Evolutionary conservation across 2,888 invertebrate genomes (phyloP).

Genomic region (Hemithea aestivaria): DNA sequence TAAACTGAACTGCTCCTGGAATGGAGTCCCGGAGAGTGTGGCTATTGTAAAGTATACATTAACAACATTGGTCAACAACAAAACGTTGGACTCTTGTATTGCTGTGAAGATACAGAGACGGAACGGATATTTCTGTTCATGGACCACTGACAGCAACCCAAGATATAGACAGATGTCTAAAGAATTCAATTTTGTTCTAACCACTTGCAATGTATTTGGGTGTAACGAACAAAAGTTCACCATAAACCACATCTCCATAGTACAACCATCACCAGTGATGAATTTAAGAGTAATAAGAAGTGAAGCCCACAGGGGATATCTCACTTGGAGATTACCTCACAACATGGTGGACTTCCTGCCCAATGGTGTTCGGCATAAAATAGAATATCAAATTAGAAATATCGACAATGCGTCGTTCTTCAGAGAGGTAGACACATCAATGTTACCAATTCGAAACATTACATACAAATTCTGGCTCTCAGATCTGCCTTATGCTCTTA

Average conservation of each 20-base stretch:
- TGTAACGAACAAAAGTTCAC: slow-evolving; percentile 65
- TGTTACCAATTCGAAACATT: slow-evolving; percentile 51
- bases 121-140: slow-evolving; percentile 43
- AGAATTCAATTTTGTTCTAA: slow-evolving; percentile 78
- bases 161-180: slow-evolving; percentile 68
- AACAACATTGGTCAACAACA: slow-evolving; percentile 46
- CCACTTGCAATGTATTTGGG: slow-evolving; percentile 82
- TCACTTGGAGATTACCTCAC: slow-evolving; percentile 59
- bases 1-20: slow-evolving; percentile 87
- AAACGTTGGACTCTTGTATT: slow-evolving; percentile 35
- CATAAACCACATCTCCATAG: slow-evolving; percentile 79
- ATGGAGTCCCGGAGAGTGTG: slow-evolving; percentile 71
- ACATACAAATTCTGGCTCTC: slow-evolving; percentile 68
- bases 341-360: slow-evolving; percentile 55
- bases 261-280: slow-evolving; percentile 57
- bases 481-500: slow-evolving; percentile 81
- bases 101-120: slow-evolving; percentile 32
- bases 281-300: slow-evolving; percentile 45
- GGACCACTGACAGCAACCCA: slow-evolving; percentile 51
- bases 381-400: slow-evolving; percentile 71
- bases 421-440: slow-evolving; percentile 56
- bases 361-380: slow-evolving; percentile 59
- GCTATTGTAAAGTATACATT: slow-evolving; percentile 47
- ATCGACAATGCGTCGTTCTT: slow-evolving; percentile 63
- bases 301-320: slow-evolving; percentile 54